A percentile compares a stretch with the other conserved stretches of the same genome.
Conservation (phyloP, 1,140 invertebrate species). For the Anoplophora glabripennis region DNA sequence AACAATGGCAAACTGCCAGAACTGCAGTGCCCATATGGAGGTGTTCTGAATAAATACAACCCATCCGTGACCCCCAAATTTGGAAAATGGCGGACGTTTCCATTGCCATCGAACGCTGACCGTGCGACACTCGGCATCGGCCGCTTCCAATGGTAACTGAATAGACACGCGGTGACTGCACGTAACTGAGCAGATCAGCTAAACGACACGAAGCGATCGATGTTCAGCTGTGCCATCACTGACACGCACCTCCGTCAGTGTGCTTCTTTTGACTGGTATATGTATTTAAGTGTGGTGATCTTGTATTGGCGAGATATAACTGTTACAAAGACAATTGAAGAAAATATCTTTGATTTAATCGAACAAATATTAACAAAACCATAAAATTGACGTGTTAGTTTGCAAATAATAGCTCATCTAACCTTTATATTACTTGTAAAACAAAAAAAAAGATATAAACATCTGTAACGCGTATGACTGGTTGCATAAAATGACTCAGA, state of each 20-base stretch:
- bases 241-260: slow-evolving; percentile 40
- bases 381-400: no score
- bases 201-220: slow-evolving; percentile 59
- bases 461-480: no score
- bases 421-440: no score
- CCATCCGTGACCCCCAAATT: slow-evolving; percentile 12
- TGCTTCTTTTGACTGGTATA: neutral
- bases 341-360: no score
- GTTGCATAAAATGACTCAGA: no score
- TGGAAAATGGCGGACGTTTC: slow-evolving; percentile 34
- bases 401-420: no score
- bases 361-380: no score
- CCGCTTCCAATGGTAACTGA: slow-evolving; percentile 56
- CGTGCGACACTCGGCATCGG: slow-evolving; percentile 50
- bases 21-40: no score
- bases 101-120: slow-evolving; percentile 23
- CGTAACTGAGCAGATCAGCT: slow-evolving; percentile 63
- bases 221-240: slow-evolving; percentile 66
- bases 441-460: no score
- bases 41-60: no score
- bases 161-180: slow-evolving; percentile 53
- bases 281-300: neutral
- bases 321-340: no score
- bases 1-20: no score
- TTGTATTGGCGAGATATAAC: neutral